Evolutionary conservation across 1,140 invertebrate species (phyloP), one percentile per base, ranked within the genome.

Genomic region (Eulimnadia texana): DNA sequence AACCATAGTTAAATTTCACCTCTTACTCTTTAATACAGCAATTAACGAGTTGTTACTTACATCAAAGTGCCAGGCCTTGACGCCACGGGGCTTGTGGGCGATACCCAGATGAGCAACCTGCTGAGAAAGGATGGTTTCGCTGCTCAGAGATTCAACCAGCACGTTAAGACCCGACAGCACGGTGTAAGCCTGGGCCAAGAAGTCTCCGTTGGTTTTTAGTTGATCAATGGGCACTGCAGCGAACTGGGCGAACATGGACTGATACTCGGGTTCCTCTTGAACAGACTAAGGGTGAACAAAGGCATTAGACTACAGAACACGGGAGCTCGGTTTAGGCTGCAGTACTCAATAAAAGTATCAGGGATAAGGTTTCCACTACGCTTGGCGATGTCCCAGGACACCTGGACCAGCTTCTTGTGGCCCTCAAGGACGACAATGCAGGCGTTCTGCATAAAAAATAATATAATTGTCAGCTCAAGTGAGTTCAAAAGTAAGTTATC

Each of bases 181-280:
- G n/a, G n/a, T n/a, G n/a, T n/a, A n/a, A n/a, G n/a, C n/a, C n/a
- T n/a, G n/a, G n/a, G n/a, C n/a, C n/a, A n/a, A n/a, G n/a, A n/a
- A n/a, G n/a, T n/a, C n/a, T n/a, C n/a, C n/a, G n/a, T n/a, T n/a
- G n/a, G n/a, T n/a, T n/a, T n/a, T n/a, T n/a, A n/a, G n/a, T n/a
- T n/a, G n/a, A n/a, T n/a, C n/a, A n/a, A n/a, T n/a, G n/a, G n/a
- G n/a, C n/a, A n/a, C n/a, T n/a, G n/a, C n/a, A n/a, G n/a, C n/a
- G n/a, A n/a, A n/a, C 54, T 74, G 72, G 28, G 70, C 70, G 69
- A 87, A 87, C 53, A 74, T 70, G 9, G 79, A 68, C 64, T 81
- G 78, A 50, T 81, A 74, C 82, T 71, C 2, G 84, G 84, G 70
- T 82, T 73, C 19, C 74, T 73, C 53, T 71, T 72, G 69, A 86